A percentile compares a stretch with the other conserved stretches of the same genome.
Conservation (phyloP, 2,797 vertebrate genomes). For the Potorous gilbertii region DNA sequence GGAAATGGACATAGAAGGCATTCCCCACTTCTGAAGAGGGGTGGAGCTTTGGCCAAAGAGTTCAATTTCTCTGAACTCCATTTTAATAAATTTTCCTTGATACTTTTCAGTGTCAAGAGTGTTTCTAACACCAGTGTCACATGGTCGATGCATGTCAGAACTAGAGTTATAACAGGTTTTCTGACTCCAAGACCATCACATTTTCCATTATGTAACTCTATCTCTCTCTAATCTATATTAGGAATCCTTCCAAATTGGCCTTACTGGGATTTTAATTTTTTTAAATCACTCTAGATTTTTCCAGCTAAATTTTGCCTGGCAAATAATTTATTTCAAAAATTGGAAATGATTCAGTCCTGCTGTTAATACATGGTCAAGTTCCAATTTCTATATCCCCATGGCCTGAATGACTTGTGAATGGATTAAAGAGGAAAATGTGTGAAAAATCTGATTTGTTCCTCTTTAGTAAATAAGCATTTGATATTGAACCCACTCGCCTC, state of each 20-base stretch:
- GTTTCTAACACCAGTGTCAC: neutral
- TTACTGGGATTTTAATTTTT: conserved; percentile 76
- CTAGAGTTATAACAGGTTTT: neutral
- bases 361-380: neutral
- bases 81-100: too few relatives aligned
- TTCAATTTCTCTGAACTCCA: too few relatives aligned
- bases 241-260: conserved; percentile 79
- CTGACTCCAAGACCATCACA: neutral
- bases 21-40: too few relatives aligned
- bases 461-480: neutral
- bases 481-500: neutral
- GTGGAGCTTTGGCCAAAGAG: too few relatives aligned
- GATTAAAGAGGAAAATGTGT: neutral
- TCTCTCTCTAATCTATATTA: conserved; percentile 50
- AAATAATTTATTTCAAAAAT: conserved; percentile 54
- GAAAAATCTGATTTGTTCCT: neutral
- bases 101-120: too few relatives aligned
- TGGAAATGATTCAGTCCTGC: conserved; percentile 76
- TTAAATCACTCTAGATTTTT: conserved; percentile 75
- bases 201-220: neutral
- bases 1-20: too few relatives aligned
- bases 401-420: neutral
- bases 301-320: conserved; percentile 70
- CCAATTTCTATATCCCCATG: neutral
- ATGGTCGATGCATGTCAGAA: neutral